These are phyloP conservation scores for Scytalopus superciliaris DNA, from an alignment of 2,113 vertebrate genomes.

Conservation along the genomic window DNA sequence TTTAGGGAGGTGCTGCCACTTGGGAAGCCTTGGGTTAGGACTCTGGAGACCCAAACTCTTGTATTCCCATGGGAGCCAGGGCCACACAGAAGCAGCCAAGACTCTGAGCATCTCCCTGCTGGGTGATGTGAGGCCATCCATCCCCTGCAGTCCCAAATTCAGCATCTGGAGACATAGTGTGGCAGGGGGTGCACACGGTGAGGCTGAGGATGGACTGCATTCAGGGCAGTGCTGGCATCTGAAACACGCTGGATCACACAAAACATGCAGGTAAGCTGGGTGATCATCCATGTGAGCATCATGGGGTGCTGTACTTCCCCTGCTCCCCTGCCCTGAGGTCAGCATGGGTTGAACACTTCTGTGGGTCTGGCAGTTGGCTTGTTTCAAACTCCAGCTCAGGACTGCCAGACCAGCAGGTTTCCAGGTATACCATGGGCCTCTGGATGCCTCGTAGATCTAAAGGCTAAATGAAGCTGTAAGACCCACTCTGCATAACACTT, in stretches of 20 bases:
- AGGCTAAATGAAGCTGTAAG: constrained; percentile 1
- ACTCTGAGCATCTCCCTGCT: background rate
- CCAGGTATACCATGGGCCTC: background rate
- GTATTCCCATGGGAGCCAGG: background rate
- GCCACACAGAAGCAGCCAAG: background rate
- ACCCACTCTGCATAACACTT: fast-evolving
- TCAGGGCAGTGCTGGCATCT: background rate
- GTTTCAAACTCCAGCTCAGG: background rate
- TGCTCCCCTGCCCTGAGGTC: background rate
- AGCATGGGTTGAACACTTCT: background rate
- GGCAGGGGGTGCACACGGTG: fast-evolving
- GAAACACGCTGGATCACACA: background rate
- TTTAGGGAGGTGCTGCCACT: background rate
- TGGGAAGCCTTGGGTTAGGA: background rate
- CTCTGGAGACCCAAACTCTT: background rate
- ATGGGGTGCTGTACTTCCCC: background rate
- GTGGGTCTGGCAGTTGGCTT: background rate
- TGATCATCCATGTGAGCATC: fast-evolving
- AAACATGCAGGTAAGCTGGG: fast-evolving
- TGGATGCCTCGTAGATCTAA: background rate
- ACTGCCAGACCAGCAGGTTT: constrained; percentile 18
- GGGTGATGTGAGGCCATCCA: fast-evolving
- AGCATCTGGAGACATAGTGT: background rate
- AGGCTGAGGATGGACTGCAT: background rate
- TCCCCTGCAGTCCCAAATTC: background rate